Conservation (phyloP, 2,113 vertebrate species). For the Dipodomys stephensi region DNA sequence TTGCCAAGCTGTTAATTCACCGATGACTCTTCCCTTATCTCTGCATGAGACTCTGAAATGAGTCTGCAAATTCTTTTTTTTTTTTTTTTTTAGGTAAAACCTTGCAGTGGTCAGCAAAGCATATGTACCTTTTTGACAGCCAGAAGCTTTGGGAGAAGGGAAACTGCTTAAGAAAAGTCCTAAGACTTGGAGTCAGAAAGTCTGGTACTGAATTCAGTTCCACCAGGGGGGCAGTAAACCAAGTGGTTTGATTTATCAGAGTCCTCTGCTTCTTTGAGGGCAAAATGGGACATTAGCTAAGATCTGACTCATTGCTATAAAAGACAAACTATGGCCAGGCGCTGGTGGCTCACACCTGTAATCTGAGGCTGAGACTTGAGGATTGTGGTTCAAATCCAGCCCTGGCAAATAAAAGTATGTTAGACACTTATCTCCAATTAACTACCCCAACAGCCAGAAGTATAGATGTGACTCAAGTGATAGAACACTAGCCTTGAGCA, state of each 20-base stretch:
- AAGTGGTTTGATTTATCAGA: background rate
- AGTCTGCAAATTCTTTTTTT: background rate
- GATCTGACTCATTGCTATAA: background rate
- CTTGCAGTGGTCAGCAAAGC: background rate
- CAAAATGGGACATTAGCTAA: background rate
- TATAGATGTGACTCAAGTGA: no score
- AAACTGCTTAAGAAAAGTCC: background rate
- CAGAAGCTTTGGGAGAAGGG: background rate
- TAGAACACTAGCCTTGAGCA: no score
- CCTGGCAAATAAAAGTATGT: no score
- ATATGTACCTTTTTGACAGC: background rate
- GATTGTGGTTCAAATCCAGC: no score
- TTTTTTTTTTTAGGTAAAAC: constrained; percentile 34
- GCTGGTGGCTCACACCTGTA: no score
- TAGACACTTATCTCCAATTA: no score
- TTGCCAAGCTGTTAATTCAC: constrained; percentile 1
- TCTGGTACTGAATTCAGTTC: constrained; percentile 4
- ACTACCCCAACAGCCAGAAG: no score
- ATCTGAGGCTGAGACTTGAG: no score
- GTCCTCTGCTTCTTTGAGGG: background rate
- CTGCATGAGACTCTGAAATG: background rate
- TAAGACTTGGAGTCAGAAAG: background rate
- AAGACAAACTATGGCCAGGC: background rate
- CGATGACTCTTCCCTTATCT: background rate
- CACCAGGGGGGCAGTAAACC: background rate